Conservation (phyloP, 2,797 vertebrate species). For the Chaenodraco wilsoni region DNA sequence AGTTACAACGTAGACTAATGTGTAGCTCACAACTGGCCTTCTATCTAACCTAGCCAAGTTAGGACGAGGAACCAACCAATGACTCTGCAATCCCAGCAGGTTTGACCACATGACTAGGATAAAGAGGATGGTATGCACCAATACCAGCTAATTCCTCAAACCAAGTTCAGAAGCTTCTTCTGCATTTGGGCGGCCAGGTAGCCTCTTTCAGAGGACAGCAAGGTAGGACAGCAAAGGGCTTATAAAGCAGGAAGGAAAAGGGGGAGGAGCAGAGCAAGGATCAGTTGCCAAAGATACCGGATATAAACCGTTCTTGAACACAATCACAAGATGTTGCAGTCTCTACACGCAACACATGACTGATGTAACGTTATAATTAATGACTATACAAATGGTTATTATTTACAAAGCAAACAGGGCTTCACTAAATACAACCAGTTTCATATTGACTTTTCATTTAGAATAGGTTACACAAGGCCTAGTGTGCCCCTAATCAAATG, state of each 20-base stretch:
- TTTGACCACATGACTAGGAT: constrained; percentile 61
- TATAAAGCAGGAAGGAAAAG: constrained; percentile 37
- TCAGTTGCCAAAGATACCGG: constrained; percentile 63
- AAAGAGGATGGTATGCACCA: constrained; percentile 54
- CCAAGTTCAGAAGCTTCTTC: constrained; percentile 46
- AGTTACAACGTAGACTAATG: background rate
- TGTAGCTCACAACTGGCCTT: background rate
- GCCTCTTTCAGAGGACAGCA: constrained; percentile 19
- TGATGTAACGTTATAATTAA: constrained; percentile 6
- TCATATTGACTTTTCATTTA: constrained; percentile 6
- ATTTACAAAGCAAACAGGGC: background rate
- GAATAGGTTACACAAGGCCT: background rate
- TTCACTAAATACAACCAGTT: constrained; percentile 8
- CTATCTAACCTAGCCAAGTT: background rate
- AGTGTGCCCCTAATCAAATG: background rate
- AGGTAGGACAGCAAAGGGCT: constrained; percentile 34
- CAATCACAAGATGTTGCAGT: constrained; percentile 24
- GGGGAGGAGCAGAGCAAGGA: constrained; percentile 49
- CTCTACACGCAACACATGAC: constrained; percentile 4
- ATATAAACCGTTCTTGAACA: constrained; percentile 45
- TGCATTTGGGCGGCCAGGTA: constrained; percentile 40
- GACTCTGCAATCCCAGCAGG: constrained; percentile 22
- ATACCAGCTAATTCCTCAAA: constrained; percentile 61
- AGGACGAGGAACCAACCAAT: constrained; percentile 11
- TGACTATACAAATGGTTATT: background rate